Conservation (phyloP, 2,888 invertebrate genomes). For the Tipula helvola region DNA sequence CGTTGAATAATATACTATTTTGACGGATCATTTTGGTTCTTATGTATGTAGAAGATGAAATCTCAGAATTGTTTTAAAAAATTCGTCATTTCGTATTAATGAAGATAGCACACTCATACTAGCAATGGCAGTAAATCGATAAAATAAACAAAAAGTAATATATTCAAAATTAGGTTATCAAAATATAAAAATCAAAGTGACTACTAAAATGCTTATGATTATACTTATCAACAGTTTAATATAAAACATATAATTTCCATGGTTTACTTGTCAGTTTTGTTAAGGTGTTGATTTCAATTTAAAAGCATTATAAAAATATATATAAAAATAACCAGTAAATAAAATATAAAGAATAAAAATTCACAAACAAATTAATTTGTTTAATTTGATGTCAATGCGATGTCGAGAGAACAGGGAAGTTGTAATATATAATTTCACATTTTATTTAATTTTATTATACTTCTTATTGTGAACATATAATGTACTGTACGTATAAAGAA, state of each 20-base stretch:
- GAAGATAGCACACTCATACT: no score
- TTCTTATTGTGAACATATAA: neutral
- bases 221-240: neutral
- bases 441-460: neutral
- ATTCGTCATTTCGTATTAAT: no score
- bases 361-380: neutral
- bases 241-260: neutral
- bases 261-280: neutral
- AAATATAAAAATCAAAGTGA: no score
- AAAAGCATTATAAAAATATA: neutral
- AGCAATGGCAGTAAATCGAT: no score
- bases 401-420: neutral
- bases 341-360: neutral
- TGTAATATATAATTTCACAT: neutral
- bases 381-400: neutral
- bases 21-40: no score
- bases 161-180: no score
- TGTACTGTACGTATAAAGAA: neutral
- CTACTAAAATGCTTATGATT: no score
- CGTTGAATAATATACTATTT: no score
- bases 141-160: no score
- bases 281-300: neutral
- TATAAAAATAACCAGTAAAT: neutral
- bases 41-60: no score
- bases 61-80: no score